Base-by-base conservation (phyloP, 2,113 vertebrate species). In the Planiliza haematocheilus region DNA sequence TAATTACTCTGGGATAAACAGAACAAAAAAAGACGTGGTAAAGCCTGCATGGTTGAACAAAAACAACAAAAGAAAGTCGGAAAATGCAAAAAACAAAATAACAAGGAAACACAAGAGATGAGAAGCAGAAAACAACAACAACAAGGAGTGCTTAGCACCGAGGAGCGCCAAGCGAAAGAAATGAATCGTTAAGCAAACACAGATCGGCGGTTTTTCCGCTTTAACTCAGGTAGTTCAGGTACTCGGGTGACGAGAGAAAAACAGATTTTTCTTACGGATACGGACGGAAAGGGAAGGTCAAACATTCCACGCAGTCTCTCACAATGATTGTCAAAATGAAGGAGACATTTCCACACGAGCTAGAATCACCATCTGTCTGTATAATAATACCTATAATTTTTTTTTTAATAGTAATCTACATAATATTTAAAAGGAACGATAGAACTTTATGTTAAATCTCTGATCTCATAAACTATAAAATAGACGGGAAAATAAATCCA, bases 401-500 rank as follows among this genome's bases (percentile, higher is more conserved):
- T 30, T 18, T 49, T 74, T 38, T 70, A 85, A 85, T 83, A 72
- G 83, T 69, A 49, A 78, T 84, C 20, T 16, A 86, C 48, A 50
- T 48, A 39, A 79, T 52, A 87, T 81, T 60, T 63, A 13, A 74
- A 86, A 70, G 58, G 63, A 85, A 82, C 68, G 34, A 84, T 86
- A 84, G 79, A 86, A 81, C 70, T 82, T 69, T 79, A 58, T 72
- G 63, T 58, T 84, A 90, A 86, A 89, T 81, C 64, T 92, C 73
- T 82, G 70, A 74, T 67, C 63, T 80, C 24, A 76, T 83, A 86
- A 88, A 91, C 79, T 86, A 79, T 74, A 86, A 89, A 90, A 88
- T 85, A 89, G 41, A 89, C 77, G 78, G 43, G 70, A 85, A 91
- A 87, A 91, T 88, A 88, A 86, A 87, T 77, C 66, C 3, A 21